Base-by-base conservation (phyloP, 2,797 vertebrate species). In the Sebastes hopkinsi region DNA sequence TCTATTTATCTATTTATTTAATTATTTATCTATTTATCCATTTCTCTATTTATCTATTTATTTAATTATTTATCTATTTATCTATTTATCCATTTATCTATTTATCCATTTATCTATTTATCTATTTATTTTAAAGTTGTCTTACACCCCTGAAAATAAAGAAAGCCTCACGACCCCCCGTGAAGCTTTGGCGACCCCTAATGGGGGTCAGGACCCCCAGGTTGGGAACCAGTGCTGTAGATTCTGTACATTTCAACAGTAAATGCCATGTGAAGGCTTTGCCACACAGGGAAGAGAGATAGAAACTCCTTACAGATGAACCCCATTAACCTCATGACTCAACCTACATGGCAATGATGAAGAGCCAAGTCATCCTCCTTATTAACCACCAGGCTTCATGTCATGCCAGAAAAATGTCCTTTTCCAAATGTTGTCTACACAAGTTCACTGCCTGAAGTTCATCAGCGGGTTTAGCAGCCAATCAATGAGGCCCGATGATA, bases 401-500 rank as follows among this genome's bases (percentile, higher is more conserved):
- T 83, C 83, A 80, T 34, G 65, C 76, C 84, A 72, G 77, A 86
- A 87, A 50, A 90, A 81, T 77, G 86, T 87, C 88, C 80, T 87
- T 87, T 89, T 87, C 23, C 61, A 87, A 87, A 85, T 87, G 84
- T 88, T 92, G 85, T 91, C 77, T 75, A 75, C 89, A 85, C 85
- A 79, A 89, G 90, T 92, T 91, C 83, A 85, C 46, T 23, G 62
- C 85, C 74, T 84, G 81, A 90, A 90, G 92, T 93, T 92, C 92
- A 93, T 92, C 91, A 87, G 85, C 25, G 79, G 86, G 89, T 92
- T 95, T 92, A 93, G 86, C 92, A 84, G 85, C 91, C 91, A 93
- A 92, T 94, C 92, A 91, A 92, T 93, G 92, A 75, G 80, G 84
- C 79, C 86, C 82, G 68, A 92, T 92, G 88, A 93, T 92, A 93